These are phyloP conservation scores for Ctenicera cuprea DNA, from an alignment of 2,888 invertebrate genomes.

Conservation along the genomic window DNA sequence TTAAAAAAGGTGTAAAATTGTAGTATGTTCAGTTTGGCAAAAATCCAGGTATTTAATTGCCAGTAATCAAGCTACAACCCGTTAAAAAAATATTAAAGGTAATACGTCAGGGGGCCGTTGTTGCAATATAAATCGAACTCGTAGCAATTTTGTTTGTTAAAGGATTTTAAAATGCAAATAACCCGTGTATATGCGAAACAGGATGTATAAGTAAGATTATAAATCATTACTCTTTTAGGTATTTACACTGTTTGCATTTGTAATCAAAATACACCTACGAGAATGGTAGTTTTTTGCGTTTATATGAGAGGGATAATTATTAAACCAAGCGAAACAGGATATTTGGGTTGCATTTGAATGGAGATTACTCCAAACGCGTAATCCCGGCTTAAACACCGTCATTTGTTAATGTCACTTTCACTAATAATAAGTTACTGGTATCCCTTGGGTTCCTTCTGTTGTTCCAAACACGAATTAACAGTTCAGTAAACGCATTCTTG, in stretches of 20 bases:
- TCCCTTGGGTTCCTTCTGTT: conserved; percentile 52
- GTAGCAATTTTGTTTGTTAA: neutral
- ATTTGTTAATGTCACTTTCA: conserved; percentile 57
- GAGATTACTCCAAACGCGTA: conserved; percentile 47
- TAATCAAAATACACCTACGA: conserved; percentile 10
- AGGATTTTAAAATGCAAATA: conserved; percentile 12
- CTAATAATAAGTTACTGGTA: conserved; percentile 56
- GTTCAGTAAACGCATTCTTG: conserved; percentile 54
- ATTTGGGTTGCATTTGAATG: conserved; percentile 36
- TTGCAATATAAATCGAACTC: neutral
- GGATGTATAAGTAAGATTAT: neutral
- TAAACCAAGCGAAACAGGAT: conserved; percentile 28
- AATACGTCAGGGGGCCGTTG: neutral
- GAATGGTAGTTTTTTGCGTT: neutral
- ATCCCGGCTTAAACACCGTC: conserved; percentile 53
- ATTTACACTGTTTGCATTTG: neutral
- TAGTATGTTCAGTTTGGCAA: too few species aligned
- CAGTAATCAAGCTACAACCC: too few species aligned
- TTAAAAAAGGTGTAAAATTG: too few species aligned
- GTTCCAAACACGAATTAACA: conserved; percentile 57
- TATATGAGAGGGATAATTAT: conserved; percentile 24
- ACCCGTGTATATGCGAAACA: neutral
- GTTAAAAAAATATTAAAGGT: too few species aligned
- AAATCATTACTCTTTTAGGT: neutral
- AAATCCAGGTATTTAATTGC: too few species aligned